Conservation (phyloP, 2,888 invertebrate species). For the Hybos culiciformis region DNA sequence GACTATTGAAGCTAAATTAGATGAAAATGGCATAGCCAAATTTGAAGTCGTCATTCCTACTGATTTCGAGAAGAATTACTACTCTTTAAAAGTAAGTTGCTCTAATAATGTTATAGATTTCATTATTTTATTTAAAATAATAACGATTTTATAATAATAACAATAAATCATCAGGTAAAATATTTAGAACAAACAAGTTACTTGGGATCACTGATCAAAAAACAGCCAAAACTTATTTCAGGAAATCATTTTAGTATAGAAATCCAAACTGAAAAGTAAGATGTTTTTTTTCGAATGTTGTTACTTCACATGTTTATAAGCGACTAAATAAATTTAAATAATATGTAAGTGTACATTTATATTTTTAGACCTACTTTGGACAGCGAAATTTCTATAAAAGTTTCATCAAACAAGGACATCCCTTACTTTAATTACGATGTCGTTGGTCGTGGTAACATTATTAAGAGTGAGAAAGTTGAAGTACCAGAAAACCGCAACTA, state of each 20-base stretch:
- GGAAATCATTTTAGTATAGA: constrained; percentile 23
- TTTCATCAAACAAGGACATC: constrained; percentile 61
- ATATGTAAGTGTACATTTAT: too few species aligned
- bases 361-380: constrained; percentile 43
- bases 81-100: constrained; percentile 17
- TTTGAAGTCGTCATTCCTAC: constrained; percentile 47
- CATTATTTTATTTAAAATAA: too few species aligned
- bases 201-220: constrained; percentile 41
- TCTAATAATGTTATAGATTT: too few species aligned
- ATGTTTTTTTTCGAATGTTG: too few species aligned
- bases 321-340: too few species aligned
- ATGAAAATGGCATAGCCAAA: constrained; percentile 49
- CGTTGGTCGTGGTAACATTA: constrained; percentile 73
- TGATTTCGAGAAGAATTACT: constrained; percentile 20
- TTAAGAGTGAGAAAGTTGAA: constrained; percentile 57
- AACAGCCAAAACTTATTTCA: constrained; percentile 60
- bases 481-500: constrained; percentile 22
- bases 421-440: constrained; percentile 62
- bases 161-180: constrained; percentile 10
- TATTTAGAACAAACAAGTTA: not conserved
- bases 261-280: constrained; percentile 37
- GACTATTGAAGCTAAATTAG: constrained; percentile 32
- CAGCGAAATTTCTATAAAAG: constrained; percentile 54
- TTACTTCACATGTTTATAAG: not conserved
- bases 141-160: too few species aligned